These are phyloP conservation scores for Corythornis madagascariensis DNA, from an alignment of 2,113 vertebrate species.

Conservation along the genomic window DNA sequence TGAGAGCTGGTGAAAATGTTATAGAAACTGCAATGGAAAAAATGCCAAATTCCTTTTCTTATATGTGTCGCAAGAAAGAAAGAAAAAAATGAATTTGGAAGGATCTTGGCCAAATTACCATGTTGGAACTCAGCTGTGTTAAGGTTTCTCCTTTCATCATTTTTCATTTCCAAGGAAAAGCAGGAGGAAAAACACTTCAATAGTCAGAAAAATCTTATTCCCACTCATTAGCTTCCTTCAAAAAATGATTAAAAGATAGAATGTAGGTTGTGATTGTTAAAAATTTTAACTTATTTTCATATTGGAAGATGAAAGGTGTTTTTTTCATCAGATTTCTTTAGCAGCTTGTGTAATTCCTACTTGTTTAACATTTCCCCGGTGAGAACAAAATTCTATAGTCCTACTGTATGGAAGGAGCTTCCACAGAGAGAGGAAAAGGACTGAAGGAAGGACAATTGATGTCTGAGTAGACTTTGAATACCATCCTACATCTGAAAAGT, in stretches of 20 bases:
- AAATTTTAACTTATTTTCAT: background rate
- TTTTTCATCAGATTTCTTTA: background rate
- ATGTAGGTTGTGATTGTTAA: background rate
- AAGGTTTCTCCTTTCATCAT: background rate
- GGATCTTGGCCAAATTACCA: background rate
- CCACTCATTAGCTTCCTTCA: background rate
- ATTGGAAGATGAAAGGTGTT: background rate
- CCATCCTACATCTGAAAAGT: background rate
- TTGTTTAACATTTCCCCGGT: background rate
- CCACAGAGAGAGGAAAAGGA: background rate
- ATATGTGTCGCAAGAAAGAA: background rate
- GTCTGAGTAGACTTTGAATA: background rate
- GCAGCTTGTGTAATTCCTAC: background rate
- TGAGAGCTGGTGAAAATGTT: background rate
- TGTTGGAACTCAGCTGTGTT: background rate
- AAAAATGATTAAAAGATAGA: background rate
- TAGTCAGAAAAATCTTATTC: background rate
- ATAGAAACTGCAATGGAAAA: background rate
- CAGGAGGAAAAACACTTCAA: background rate
- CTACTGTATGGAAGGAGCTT: background rate
- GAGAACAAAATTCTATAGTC: background rate
- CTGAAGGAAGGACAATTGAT: background rate
- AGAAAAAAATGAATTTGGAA: background rate
- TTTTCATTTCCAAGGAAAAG: background rate
- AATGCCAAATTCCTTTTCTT: background rate